Evolutionary conservation across 2,113 vertebrate species (phyloP).

Genomic region (Eudyptes chrysolophus): DNA sequence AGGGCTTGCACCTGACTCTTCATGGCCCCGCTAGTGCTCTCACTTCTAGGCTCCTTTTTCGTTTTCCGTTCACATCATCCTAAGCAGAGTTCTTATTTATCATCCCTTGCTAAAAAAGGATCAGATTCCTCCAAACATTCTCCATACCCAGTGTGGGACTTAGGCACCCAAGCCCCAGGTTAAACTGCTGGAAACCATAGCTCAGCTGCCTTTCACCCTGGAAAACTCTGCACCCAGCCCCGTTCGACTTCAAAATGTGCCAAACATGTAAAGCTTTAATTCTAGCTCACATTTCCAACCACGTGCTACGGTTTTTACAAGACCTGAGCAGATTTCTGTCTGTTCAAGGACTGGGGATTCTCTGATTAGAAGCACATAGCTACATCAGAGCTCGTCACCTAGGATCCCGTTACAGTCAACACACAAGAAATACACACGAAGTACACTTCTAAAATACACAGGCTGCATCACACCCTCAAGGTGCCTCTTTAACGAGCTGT

Average conservation of each 20-base stretch:
- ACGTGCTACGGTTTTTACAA: fast-evolving
- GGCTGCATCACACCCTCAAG: no score
- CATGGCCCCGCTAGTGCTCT: background rate
- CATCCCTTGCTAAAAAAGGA: background rate
- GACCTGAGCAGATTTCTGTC: background rate
- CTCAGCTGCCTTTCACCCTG: background rate
- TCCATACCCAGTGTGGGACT: background rate
- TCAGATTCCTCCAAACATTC: background rate
- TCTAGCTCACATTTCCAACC: background rate
- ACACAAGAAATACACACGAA: background rate
- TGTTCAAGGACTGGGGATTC: background rate
- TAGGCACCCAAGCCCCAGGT: fast-evolving
- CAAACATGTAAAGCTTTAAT: background rate
- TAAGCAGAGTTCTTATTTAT: background rate
- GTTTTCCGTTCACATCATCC: background rate
- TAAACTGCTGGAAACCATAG: background rate
- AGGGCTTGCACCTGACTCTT: background rate
- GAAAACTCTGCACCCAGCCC: background rate
- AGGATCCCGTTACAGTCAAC: background rate
- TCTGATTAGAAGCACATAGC: background rate
- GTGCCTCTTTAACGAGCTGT: background rate
- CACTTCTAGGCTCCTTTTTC: background rate
- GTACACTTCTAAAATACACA: background rate
- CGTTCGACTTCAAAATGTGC: background rate
- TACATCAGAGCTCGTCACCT: background rate